A percentile compares a stretch with the other conserved stretches of the same genome.
Evolutionary conservation across 2,113 vertebrate species (phyloP).

Genomic region (Tor tambroides): DNA sequence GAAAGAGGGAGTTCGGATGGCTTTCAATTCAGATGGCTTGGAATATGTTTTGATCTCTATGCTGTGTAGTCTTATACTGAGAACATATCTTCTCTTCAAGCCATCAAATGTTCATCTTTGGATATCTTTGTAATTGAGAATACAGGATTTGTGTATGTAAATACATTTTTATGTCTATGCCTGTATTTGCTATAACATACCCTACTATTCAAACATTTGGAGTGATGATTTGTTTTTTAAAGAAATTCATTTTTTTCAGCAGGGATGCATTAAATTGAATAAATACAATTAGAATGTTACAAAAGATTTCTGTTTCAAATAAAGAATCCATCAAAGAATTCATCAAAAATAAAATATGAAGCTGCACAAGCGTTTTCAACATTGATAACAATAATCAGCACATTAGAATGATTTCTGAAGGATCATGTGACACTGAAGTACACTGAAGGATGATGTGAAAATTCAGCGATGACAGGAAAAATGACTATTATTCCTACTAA

Average conservation of each 20-base stretch:
- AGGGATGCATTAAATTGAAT: background rate
- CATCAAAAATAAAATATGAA: background rate
- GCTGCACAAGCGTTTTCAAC: background rate
- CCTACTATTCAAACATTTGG: background rate
- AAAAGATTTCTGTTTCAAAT: background rate
- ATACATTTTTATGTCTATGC: background rate
- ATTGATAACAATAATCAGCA: background rate
- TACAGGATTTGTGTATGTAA: background rate
- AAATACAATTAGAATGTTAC: background rate
- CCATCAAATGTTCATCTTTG: background rate
- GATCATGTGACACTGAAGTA: background rate
- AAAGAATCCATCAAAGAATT: background rate
- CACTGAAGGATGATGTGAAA: background rate
- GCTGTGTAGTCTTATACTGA: background rate
- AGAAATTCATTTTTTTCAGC: background rate
- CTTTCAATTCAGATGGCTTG: background rate
- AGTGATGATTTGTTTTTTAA: background rate
- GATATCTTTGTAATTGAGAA: background rate
- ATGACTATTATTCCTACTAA: background rate
- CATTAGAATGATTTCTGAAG: background rate
- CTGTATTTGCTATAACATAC: background rate
- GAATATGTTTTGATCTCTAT: constrained; percentile 16
- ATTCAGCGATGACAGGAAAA: background rate
- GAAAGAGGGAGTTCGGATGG: constrained; percentile 7
- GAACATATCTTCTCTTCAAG: background rate